phyloP scores from a whole-genome alignment of 2,797 vertebrate genomes.

The Oryzias dopingdopingensis region DNA sequence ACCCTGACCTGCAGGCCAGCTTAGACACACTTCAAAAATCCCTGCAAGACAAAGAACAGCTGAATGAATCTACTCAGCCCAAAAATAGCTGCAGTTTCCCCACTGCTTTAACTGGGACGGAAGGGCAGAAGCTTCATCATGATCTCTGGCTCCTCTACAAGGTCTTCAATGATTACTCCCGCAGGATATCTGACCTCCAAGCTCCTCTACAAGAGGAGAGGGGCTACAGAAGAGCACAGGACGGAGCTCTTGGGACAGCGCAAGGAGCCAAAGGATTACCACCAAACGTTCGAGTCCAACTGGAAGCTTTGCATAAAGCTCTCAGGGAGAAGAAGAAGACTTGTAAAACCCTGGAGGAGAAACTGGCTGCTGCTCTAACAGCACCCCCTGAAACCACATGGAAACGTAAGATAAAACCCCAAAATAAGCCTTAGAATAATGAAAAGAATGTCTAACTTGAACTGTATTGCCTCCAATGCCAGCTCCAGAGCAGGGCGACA shows the following conservation, averaged over 20 bases:
- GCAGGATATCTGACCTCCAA: constrained; percentile 57
- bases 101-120: constrained; percentile 11
- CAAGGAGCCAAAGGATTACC: constrained; percentile 45
- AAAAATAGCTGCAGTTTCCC: constrained; percentile 3
- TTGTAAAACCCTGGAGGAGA: constrained; percentile 74
- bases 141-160: constrained; percentile 61
- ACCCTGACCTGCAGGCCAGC: constrained; percentile 56
- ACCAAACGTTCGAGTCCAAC: constrained; percentile 51
- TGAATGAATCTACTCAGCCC: constrained; percentile 27
- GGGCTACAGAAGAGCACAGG: constrained; percentile 31
- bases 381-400: constrained; percentile 38
- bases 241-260: constrained; percentile 20
- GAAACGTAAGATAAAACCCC: constrained; percentile 61
- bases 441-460: constrained; percentile 24
- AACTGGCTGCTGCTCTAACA: constrained; percentile 70
- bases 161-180: constrained; percentile 63
- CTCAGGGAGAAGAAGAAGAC: constrained; percentile 73
- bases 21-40: constrained; percentile 71
- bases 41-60: constrained; percentile 55
- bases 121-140: constrained; percentile 59
- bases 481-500: constrained; percentile 73
- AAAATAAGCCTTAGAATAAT: no score
- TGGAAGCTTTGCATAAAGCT: constrained; percentile 72
- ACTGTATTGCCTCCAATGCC: constrained; percentile 71
- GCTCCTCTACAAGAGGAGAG: constrained; percentile 51